These are phyloP conservation scores for Felis chaus DNA, from an alignment of 2,113 vertebrate species.

Conservation along the genomic window DNA sequence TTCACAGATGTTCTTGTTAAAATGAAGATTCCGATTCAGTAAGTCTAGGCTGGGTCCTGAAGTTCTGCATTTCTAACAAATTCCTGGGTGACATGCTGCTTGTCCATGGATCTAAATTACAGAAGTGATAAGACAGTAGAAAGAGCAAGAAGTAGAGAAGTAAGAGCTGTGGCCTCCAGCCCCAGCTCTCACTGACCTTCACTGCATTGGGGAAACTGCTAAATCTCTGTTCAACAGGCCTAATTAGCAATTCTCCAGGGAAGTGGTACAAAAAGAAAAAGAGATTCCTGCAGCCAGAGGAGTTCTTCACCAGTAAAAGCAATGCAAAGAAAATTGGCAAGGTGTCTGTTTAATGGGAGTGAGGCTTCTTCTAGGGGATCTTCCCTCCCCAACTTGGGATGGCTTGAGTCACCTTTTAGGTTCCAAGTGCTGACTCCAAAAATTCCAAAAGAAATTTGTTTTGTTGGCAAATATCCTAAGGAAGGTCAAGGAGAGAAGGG, in stretches of 20 bases:
- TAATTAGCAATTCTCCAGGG: neutral
- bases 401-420: neutral
- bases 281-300: neutral
- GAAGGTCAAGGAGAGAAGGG: neutral
- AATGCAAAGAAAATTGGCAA: neutral
- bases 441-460: neutral
- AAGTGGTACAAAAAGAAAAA: neutral
- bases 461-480: neutral
- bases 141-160: conserved; percentile 21
- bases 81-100: neutral
- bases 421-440: neutral
- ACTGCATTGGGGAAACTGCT: neutral
- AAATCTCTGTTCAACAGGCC: neutral
- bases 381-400: neutral
- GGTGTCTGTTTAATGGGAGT: neutral
- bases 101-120: neutral
- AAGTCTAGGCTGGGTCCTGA: neutral
- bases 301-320: neutral
- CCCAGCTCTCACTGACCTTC: neutral
- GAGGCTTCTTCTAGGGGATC: neutral
- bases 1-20: neutral
- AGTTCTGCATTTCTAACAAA: neutral
- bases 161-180: neutral
- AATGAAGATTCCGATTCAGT: conserved; percentile 20
- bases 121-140: neutral